phyloP scores from a whole-genome alignment of 1,140 invertebrate genomes.

The Caenorhabditis latens region DNA sequence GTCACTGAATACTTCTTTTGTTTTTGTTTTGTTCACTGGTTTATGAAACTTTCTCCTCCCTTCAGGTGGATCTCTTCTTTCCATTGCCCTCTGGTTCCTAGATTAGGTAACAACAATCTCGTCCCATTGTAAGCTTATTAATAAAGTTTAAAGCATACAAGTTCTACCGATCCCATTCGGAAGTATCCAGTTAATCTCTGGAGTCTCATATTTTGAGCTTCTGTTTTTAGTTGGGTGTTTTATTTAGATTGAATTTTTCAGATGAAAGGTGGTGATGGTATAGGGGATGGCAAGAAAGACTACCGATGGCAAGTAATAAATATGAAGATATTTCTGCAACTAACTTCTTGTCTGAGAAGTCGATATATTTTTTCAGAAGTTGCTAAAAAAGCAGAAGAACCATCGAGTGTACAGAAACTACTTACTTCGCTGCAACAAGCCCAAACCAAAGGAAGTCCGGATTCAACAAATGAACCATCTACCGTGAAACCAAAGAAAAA shows the following conservation, averaged over 20 bases:
- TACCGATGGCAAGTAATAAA: conserved; percentile 27
- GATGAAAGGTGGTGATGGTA: conserved; percentile 41
- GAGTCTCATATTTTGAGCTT: background rate
- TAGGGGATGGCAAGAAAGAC: conserved; percentile 8
- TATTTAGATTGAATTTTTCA: background rate
- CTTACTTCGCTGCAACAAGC: conserved; percentile 28
- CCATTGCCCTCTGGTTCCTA: conserved; percentile 6
- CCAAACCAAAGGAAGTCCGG: background rate
- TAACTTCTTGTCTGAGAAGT: background rate
- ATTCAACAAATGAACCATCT: background rate
- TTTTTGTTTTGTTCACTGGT: conserved; percentile 16
- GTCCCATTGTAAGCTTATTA: conserved; percentile 30
- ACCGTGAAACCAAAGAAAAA: conserved; percentile 1
- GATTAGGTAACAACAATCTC: conserved; percentile 1
- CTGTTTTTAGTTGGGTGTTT: background rate
- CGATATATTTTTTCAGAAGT: background rate
- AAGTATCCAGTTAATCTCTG: background rate
- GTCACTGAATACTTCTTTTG: background rate
- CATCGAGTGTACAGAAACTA: conserved; percentile 25
- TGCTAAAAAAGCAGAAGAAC: background rate
- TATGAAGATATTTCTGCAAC: background rate
- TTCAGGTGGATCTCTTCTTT: conserved; percentile 49
- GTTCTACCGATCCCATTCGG: background rate
- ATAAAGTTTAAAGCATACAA: conserved; percentile 3
- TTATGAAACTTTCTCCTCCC: conserved; percentile 34